Percentiles rank a stretch among this genome's conserved stretches.
Evolutionary conservation across 2,797 vertebrate genomes (phyloP).

Genomic region (Centropyge bicolor): DNA sequence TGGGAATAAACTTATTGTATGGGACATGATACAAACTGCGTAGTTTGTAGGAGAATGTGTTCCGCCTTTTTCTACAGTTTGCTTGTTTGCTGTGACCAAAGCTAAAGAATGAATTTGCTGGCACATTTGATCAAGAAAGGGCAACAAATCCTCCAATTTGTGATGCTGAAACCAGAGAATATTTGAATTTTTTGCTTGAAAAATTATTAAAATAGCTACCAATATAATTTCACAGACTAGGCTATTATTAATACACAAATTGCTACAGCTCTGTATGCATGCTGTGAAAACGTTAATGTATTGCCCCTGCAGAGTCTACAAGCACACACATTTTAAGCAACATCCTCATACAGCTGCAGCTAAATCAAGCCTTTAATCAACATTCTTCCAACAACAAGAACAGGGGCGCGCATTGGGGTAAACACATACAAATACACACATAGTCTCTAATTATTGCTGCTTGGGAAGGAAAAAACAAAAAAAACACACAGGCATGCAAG

Average conservation of each 20-base stretch:
- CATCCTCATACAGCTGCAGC: constrained; percentile 53
- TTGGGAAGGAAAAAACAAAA: constrained; percentile 59
- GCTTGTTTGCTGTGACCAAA: not conserved
- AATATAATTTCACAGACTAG: not conserved
- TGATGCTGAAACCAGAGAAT: not conserved
- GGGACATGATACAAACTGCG: constrained; percentile 26
- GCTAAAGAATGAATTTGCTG: not conserved
- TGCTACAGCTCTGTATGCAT: not conserved
- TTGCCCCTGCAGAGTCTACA: constrained; percentile 11
- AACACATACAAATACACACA: constrained; percentile 52
- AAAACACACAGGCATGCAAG: constrained; percentile 21
- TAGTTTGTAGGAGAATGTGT: constrained; percentile 46
- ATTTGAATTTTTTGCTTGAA: not conserved
- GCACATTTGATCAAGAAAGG: too few species aligned
- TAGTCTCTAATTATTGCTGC: constrained; percentile 71
- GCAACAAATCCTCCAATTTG: too few species aligned
- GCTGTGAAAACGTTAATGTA: not conserved
- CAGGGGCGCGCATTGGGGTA: constrained; percentile 43
- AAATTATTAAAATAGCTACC: not conserved
- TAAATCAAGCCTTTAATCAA: constrained; percentile 74
- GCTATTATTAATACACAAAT: not conserved
- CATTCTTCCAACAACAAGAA: constrained; percentile 66
- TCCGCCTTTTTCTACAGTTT: constrained; percentile 19
- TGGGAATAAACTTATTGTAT: constrained; percentile 4
- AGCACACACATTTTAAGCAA: constrained; percentile 28